Conservation (phyloP, 2,797 vertebrate species). For the Neomorphus geoffroyi region DNA sequence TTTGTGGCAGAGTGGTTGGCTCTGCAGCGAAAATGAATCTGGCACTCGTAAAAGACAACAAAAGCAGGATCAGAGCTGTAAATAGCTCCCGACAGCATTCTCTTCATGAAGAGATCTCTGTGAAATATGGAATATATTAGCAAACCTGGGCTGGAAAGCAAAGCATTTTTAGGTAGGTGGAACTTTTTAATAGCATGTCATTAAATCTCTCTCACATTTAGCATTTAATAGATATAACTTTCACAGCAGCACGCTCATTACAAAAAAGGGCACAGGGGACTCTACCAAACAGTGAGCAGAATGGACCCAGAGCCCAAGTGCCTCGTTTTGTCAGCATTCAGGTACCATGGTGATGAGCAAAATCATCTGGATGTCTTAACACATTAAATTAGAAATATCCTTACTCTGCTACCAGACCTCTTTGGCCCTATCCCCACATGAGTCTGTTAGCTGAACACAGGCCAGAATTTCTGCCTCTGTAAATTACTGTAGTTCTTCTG, state of each 20-base stretch:
- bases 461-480: neutral
- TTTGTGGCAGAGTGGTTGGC: neutral
- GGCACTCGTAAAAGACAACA: neutral
- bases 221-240: slow-evolving; percentile 28
- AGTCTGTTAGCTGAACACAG: neutral
- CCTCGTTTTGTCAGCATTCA: neutral
- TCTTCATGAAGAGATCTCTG: neutral
- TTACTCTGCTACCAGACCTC: neutral
- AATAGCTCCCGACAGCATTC: slow-evolving; percentile 28
- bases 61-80: neutral
- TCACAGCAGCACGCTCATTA: neutral
- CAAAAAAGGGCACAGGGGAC: neutral
- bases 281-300: neutral
- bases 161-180: slow-evolving; percentile 35
- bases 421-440: neutral
- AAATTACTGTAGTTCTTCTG: neutral
- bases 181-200: slow-evolving; percentile 41
- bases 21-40: neutral
- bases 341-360: neutral
- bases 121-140: slow-evolving; percentile 41
- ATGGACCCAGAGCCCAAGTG: neutral
- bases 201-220: slow-evolving; percentile 43
- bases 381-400: slow-evolving; percentile 3
- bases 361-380: neutral
- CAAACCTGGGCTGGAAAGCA: slow-evolving; percentile 35